Conservation (phyloP, 2,113 vertebrate species). For the Microcebus murinus region DNA sequence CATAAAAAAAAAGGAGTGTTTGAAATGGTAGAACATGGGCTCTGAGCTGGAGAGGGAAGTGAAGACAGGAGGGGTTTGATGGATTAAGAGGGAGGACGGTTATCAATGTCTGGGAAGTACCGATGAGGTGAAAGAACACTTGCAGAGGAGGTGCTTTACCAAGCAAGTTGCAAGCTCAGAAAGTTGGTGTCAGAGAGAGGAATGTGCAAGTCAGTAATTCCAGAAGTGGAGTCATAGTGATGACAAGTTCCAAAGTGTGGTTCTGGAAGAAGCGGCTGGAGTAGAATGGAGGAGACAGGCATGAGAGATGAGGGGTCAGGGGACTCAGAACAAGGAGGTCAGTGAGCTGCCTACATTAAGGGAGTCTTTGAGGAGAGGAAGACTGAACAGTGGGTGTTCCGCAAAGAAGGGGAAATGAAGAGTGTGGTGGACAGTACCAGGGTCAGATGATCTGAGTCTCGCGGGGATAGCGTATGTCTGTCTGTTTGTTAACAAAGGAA, state of each 20-base stretch:
- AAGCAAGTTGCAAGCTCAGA: slow-evolving; percentile 15
- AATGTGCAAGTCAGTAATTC: slow-evolving; percentile 30
- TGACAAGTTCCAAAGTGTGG: slow-evolving; percentile 22
- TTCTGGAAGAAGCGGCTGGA: not conserved
- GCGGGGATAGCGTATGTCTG: not conserved
- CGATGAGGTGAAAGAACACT: not conserved
- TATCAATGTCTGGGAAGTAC: not conserved
- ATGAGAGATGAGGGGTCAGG: not conserved
- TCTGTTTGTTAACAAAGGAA: not conserved
- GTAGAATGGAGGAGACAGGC: not conserved
- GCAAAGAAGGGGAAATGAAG: not conserved
- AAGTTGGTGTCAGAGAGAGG: not conserved
- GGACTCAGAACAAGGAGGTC: not conserved
- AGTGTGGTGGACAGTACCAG: not conserved
- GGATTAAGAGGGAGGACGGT: not conserved
- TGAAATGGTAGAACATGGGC: not conserved
- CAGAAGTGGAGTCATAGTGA: not conserved
- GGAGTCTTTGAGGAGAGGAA: not conserved
- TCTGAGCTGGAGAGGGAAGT: not conserved
- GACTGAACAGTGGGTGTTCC: not conserved
- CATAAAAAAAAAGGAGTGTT: not conserved
- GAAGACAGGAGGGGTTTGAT: slow-evolving; percentile 25
- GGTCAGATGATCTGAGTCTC: not conserved
- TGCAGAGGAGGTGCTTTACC: not conserved
- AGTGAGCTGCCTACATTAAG: not conserved